Evolutionary conservation across 2,113 vertebrate species (phyloP).

Genomic region (Triplophysa tibetana): DNA sequence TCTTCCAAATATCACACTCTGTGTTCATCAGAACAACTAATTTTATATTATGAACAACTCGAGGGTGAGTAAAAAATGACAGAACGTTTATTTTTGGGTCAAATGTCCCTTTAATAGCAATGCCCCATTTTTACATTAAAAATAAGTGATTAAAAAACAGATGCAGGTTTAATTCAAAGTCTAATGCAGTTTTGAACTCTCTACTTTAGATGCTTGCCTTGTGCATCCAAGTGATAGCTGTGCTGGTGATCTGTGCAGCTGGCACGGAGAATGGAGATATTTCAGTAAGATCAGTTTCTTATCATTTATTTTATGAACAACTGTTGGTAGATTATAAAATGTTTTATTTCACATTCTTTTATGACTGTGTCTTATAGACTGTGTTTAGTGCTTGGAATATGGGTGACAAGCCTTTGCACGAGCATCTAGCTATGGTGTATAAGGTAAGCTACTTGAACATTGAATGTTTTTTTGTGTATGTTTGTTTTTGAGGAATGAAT

Average conservation of each 20-base stretch:
- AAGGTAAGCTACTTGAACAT: slow-evolving; percentile 6
- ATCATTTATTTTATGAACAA: background rate
- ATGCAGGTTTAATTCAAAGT: background rate
- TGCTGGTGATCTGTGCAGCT: slow-evolving; percentile 51
- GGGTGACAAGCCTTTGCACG: slow-evolving; percentile 21
- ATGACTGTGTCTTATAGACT: background rate
- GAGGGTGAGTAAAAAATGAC: no score
- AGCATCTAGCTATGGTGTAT: slow-evolving; percentile 40
- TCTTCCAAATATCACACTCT: no score
- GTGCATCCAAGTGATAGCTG: slow-evolving; percentile 41
- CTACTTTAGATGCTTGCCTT: slow-evolving; percentile 34
- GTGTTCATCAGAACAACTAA: no score
- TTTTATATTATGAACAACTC: no score
- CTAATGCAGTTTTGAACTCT: slow-evolving; percentile 11
- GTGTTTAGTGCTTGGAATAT: slow-evolving; percentile 19
- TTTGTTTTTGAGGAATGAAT: background rate
- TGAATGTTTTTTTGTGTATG: background rate
- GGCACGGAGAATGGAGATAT: slow-evolving; percentile 37
- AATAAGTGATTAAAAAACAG: background rate
- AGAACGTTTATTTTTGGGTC: no score
- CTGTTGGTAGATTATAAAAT: background rate
- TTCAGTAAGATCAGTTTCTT: slow-evolving; percentile 46
- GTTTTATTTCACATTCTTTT: background rate
- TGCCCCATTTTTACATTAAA: no score
- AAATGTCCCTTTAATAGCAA: no score